A percentile compares a stretch with the other conserved stretches of the same genome.
These are phyloP conservation scores for Drosophila ficusphila DNA, from an alignment of 1,140 invertebrate species.

Conservation along the genomic window DNA sequence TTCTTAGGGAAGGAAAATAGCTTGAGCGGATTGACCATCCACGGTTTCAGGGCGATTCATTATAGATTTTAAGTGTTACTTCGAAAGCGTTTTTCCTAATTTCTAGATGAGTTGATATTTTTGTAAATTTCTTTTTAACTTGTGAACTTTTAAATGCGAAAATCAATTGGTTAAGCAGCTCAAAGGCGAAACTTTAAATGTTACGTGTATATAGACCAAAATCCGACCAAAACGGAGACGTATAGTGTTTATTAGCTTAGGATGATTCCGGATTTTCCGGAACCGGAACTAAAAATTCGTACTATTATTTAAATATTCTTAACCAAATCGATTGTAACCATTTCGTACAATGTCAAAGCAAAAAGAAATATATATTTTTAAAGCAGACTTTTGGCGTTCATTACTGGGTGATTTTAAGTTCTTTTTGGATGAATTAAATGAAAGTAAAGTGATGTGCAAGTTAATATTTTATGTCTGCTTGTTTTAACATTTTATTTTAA, in stretches of 20 bases:
- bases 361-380: constrained; percentile 48
- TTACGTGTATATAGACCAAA: constrained; percentile 39
- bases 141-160: constrained; percentile 16
- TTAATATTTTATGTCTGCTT: too few relatives aligned
- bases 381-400: too few relatives aligned
- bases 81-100: constrained; percentile 44
- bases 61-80: constrained; percentile 69
- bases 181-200: constrained; percentile 25
- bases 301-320: constrained; percentile 15
- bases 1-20: neutral
- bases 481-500: too few relatives aligned
- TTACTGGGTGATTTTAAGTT: too few relatives aligned
- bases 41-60: constrained; percentile 48
- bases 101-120: constrained; percentile 29
- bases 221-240: constrained; percentile 3
- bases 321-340: constrained; percentile 49
- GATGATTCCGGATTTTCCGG: constrained; percentile 21
- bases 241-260: constrained; percentile 46
- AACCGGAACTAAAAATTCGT: constrained; percentile 49
- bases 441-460: too few relatives aligned
- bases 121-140: constrained; percentile 23
- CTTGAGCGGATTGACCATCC: neutral
- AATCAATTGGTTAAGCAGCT: constrained; percentile 5
- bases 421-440: too few relatives aligned
- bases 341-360: constrained; percentile 19